phyloP scores from a whole-genome alignment of 1,140 invertebrate species.

The Ericerus pela region DNA sequence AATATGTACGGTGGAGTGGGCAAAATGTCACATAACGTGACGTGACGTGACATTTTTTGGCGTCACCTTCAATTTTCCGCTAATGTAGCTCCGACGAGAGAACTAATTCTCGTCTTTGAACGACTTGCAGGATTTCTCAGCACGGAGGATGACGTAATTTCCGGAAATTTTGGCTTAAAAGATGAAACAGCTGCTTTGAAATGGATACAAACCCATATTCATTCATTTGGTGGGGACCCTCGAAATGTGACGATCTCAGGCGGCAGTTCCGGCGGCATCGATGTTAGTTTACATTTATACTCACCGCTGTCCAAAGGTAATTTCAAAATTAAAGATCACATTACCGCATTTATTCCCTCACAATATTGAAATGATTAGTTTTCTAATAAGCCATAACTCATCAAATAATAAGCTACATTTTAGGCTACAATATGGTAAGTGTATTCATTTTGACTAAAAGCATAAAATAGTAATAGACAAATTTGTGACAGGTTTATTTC shows the following conservation, averaged over 20 bases:
- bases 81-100: no score
- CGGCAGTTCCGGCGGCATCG: slow-evolving; percentile 16
- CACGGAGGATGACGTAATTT: slow-evolving; percentile 19
- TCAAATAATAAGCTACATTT: no score
- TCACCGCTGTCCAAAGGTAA: slow-evolving; percentile 18
- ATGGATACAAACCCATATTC: slow-evolving; percentile 19
- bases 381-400: no score
- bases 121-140: slow-evolving; percentile 17
- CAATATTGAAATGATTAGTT: no score
- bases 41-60: no score
- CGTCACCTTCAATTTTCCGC: no score
- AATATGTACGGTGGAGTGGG: no score
- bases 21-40: no score
- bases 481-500: slow-evolving; percentile 37
- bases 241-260: slow-evolving; percentile 17
- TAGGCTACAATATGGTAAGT: no score
- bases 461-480: slow-evolving; percentile 30
- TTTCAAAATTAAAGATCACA: no score
- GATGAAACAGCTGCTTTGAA: slow-evolving; percentile 19
- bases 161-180: slow-evolving; percentile 21
- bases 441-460: no score
- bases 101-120: background rate
- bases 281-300: slow-evolving; percentile 18
- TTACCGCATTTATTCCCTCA: no score
- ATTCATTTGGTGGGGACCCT: slow-evolving; percentile 17